A percentile compares a stretch with the other conserved stretches of the same genome.
phyloP scores from a whole-genome alignment of 2,888 invertebrate genomes.

The Pogonocherus hispidulus region DNA sequence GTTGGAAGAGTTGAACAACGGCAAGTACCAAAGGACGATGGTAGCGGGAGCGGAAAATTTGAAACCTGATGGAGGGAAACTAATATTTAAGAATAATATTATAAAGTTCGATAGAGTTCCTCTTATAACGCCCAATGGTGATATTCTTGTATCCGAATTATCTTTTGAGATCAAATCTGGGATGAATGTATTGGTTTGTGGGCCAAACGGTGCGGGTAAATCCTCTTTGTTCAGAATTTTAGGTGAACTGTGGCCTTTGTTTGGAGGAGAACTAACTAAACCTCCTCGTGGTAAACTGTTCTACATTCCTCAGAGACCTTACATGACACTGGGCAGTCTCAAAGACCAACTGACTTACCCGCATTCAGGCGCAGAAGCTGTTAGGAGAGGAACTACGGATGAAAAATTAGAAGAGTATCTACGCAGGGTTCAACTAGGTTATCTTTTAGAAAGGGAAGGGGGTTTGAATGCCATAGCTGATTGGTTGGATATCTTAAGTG shows the following conservation, averaged over 20 bases:
- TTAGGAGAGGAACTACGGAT: constrained; percentile 83
- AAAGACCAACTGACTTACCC: constrained; percentile 95
- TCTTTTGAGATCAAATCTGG: constrained; percentile 90
- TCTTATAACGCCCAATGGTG: constrained; percentile 97
- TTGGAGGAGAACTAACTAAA: constrained; percentile 91
- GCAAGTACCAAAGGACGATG: constrained; percentile 81
- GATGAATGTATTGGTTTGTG: constrained; percentile 97
- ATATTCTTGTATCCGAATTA: constrained; percentile 90
- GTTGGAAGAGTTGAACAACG: constrained; percentile 84
- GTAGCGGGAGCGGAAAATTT: constrained; percentile 67
- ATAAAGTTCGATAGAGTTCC: constrained; percentile 95
- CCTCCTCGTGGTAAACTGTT: constrained; percentile 96
- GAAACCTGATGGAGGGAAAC: constrained; percentile 82
- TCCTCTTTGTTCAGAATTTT: constrained; percentile 96
- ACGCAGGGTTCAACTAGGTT: constrained; percentile 86
- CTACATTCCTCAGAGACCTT: constrained; percentile 97
- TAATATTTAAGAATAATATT: constrained; percentile 88
- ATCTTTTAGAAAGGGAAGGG: constrained; percentile 87
- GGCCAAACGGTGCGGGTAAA: constrained; percentile 99
- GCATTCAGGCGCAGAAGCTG: constrained; percentile 89
- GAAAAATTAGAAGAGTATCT: constrained; percentile 82
- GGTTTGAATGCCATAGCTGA: constrained; percentile 95
- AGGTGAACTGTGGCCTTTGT: constrained; percentile 98
- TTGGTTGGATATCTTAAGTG: constrained; percentile 98
- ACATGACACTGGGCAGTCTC: constrained; percentile 96